Evolutionary conservation across 2,113 vertebrate species (phyloP), one percentile per base, ranked within the genome.

Genomic region (Pteropus alecto): DNA sequence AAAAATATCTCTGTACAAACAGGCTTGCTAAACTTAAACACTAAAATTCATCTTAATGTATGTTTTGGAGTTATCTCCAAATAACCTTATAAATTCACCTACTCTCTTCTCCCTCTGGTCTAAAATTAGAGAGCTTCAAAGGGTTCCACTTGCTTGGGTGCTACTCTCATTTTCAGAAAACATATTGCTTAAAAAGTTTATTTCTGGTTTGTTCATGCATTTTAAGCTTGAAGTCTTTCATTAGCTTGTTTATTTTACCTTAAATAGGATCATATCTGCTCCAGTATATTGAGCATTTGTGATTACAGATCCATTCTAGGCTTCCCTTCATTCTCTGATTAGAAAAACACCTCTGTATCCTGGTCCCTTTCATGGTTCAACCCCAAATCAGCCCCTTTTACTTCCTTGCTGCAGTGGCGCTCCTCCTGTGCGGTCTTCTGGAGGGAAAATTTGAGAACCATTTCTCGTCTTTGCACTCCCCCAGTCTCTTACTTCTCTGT

Each of bases 141-240:
- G 4, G 33, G 11, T 0, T 84, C 10, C 4, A 38, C 15, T 73
- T 61, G 21, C 24, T 51, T 10, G 22, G 1, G 2, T 35, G 2
- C 7, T 33, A 11, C 60, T 84, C 74, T 92, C 11, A 54, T 81
- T 33, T 95, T 87, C 46, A 87, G 60, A 71, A 93, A 73, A 81
- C 7, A 8, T 58, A 38, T 74, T 67, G 68, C 14, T 54, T n/a
- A 26, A 33, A 3, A 71, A 30, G 48, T 76, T 76, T 84, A 33
- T 89, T 61, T 94, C 76, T 93, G 43, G 18, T 54, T 65, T 67
- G 8, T 43, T 87, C 54, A 28, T 94, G 22, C 2, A 70, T 81
- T 87, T 85, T 54, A 67, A 60, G 38, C 41, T 78, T 89, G 51
- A 70, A n/a, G 51, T 96, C 73, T 89, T 93, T 70, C 26, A 14